These are phyloP conservation scores for Balearica regulorum DNA, from an alignment of 2,797 vertebrate genomes.

Conservation along the genomic window DNA sequence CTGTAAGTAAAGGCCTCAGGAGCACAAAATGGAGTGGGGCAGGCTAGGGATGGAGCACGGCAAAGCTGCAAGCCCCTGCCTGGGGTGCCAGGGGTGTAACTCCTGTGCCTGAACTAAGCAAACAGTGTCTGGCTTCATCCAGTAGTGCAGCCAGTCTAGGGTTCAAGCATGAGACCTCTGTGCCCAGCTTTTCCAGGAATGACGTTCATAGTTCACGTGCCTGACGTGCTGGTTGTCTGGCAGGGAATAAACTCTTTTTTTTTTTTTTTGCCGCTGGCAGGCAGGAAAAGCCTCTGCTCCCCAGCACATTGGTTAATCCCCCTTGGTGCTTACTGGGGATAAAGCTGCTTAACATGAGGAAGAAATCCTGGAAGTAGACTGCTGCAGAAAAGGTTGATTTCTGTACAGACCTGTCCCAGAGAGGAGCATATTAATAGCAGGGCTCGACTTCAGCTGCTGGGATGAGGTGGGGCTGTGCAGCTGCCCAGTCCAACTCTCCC, in stretches of 20 bases:
- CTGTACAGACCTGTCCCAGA: background rate
- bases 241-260: background rate
- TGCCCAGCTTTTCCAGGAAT: background rate
- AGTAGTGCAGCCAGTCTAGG: background rate
- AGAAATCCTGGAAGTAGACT: slow-evolving; percentile 33
- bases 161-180: background rate
- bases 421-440: background rate
- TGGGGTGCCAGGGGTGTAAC: background rate
- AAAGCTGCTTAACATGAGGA: slow-evolving; percentile 52
- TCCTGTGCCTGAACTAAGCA: background rate
- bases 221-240: background rate
- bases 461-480: background rate
- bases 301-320: slow-evolving; percentile 18
- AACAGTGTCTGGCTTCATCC: background rate
- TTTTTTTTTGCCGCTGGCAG: background rate
- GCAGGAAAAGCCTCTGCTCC: slow-evolving; percentile 21
- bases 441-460: background rate
- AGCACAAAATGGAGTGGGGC: accelerated
- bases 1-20: background rate
- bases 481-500: background rate
- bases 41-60: background rate
- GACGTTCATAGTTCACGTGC: background rate
- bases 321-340: slow-evolving; percentile 9
- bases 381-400: slow-evolving; percentile 23
- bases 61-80: background rate